Conservation (phyloP, 2,797 vertebrate genomes). For the Chaenodraco wilsoni region DNA sequence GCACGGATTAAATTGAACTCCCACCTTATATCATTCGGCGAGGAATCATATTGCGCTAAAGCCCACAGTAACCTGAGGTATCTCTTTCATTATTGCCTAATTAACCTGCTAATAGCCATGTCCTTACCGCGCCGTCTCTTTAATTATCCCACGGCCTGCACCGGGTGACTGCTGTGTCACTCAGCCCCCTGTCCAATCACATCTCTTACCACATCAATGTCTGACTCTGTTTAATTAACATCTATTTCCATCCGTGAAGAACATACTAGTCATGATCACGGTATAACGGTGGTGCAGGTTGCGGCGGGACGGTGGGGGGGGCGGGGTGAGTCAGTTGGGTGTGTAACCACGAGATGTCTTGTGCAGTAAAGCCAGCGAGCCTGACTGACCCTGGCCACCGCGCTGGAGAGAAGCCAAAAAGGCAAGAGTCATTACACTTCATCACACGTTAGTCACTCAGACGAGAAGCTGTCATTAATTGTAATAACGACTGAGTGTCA, state of each 20-base stretch:
- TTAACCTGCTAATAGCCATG: constrained; percentile 91
- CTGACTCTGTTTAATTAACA: constrained; percentile 64
- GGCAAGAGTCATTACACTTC: constrained; percentile 60
- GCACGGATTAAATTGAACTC: constrained; percentile 87
- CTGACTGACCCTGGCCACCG: constrained; percentile 30
- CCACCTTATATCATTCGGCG: constrained; percentile 78
- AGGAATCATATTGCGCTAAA: constrained; percentile 83
- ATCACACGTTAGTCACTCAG: constrained; percentile 68
- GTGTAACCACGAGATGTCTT: constrained; percentile 66
- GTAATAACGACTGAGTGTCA: constrained; percentile 70
- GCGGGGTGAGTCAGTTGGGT: constrained; percentile 6
- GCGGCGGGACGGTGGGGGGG: constrained; percentile 14
- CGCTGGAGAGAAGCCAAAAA: constrained; percentile 52
- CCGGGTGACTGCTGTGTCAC: constrained; percentile 62
- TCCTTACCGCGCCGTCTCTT: constrained; percentile 75
- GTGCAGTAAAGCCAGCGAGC: constrained; percentile 43
- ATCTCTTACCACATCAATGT: constrained; percentile 70
- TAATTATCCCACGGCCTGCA: constrained; percentile 78
- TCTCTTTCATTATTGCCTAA: constrained; percentile 87
- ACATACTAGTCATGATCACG: constrained; percentile 22
- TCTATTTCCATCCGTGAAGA: constrained; percentile 63
- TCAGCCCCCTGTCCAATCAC: constrained; percentile 66
- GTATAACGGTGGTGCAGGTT: constrained; percentile 33
- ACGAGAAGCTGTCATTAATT: constrained; percentile 76
- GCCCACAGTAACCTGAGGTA: constrained; percentile 84